Percentiles rank a stretch among this genome's conserved stretches.
Conservation (phyloP, 2,888 invertebrate genomes). For the Pachycephus smyrnensis region DNA sequence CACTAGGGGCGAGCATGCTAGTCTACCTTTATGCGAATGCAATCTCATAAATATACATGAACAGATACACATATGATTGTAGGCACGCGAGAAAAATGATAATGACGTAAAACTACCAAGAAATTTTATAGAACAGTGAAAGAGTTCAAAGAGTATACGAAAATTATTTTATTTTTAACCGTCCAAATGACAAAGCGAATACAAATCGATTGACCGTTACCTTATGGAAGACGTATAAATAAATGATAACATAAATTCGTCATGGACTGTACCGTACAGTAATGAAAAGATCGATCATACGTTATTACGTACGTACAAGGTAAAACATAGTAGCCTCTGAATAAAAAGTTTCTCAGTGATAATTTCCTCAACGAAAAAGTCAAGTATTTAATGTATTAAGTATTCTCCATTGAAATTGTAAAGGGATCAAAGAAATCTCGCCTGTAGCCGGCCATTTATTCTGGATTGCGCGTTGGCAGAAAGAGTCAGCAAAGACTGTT, state of each 20-base stretch:
- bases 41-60: neutral
- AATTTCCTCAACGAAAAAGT: neutral
- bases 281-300: neutral
- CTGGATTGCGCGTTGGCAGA: slow-evolving; percentile 39
- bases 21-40: neutral
- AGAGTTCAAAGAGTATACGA: neutral
- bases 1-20: neutral
- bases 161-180: neutral
- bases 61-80: neutral
- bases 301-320: neutral
- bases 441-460: slow-evolving; percentile 2
- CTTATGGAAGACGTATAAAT: neutral
- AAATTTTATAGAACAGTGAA: neutral
- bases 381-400: neutral
- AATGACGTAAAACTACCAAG: neutral
- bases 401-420: neutral
- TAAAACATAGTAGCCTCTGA: neutral
- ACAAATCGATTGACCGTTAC: too few species aligned
- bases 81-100: neutral
- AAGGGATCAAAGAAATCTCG: neutral
- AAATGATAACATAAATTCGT: neutral
- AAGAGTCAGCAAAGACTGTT: slow-evolving; percentile 47
- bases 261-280: neutral
- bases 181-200: neutral
- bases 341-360: neutral